A percentile compares a stretch with the other conserved stretches of the same genome.
Conservation (phyloP, 37 sponge, comb jelly and placozoan genomes). For the Agelas oroides region DNA sequence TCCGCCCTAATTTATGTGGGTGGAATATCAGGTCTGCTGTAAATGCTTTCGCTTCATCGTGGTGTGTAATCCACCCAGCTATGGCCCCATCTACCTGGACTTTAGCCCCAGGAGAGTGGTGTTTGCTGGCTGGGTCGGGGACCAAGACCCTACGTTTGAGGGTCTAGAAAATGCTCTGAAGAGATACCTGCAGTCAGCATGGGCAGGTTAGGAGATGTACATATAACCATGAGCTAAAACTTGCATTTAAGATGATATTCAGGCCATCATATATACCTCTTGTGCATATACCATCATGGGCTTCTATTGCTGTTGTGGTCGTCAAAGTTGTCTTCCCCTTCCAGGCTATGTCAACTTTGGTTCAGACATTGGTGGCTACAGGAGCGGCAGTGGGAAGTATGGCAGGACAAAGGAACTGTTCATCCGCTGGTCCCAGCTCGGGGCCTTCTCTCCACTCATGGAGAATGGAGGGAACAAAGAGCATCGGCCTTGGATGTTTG, state of each 20-base stretch:
- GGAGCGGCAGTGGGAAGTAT: conserved; percentile 67
- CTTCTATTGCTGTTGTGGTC: neutral
- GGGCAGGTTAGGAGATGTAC: conserved; percentile 82
- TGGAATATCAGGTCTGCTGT: no score
- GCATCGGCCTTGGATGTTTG: conserved; percentile 90
- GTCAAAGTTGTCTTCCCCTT: neutral
- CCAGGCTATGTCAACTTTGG: conserved; percentile 90
- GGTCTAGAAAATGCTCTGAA: conserved; percentile 78
- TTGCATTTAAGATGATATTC: neutral
- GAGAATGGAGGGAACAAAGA: conserved; percentile 91
- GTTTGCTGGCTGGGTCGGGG: conserved; percentile 90
- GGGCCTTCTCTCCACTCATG: conserved; percentile 93
- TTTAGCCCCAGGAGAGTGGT: conserved; percentile 75
- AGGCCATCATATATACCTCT: neutral
- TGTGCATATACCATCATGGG: neutral
- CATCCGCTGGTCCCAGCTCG: conserved; percentile 83
- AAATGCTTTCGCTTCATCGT: neutral
- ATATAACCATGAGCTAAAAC: no score
- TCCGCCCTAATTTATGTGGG: no score
- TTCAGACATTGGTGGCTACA: conserved; percentile 90
- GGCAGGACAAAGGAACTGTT: conserved; percentile 82
- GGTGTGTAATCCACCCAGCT: conserved; percentile 16
- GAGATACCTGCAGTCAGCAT: conserved; percentile 84
- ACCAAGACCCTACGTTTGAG: conserved; percentile 84
- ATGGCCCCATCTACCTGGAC: conserved; percentile 72